Evolutionary conservation across 2,113 vertebrate species (phyloP).

Genomic region (Gallinago media): DNA sequence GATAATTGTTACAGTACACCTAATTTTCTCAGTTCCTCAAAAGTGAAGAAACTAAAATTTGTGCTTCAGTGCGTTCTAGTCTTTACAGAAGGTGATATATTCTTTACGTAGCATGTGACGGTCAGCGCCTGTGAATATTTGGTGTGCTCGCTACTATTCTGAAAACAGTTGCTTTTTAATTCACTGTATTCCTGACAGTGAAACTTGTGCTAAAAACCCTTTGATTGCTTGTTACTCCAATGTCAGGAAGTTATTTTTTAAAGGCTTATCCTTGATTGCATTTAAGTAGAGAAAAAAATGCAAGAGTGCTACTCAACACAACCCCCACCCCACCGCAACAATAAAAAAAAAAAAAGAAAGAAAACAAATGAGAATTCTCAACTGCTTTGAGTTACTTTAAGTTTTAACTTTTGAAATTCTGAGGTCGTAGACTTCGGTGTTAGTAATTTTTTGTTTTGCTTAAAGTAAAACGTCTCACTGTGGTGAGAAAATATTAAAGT

Average conservation of each 20-base stretch:
- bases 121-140: not conserved
- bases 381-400: not conserved
- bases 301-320: not conserved
- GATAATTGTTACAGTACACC: not conserved
- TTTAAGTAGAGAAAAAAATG: not conserved
- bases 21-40: not conserved
- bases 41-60: not conserved
- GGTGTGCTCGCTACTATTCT: not conserved
- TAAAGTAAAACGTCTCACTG: not conserved
- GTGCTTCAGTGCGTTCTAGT: not conserved
- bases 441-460: not conserved
- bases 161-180: conserved; percentile 1
- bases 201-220: not conserved
- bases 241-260: not conserved
- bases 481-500: not conserved
- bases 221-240: not conserved
- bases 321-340: fast-evolving
- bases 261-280: not conserved
- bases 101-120: not conserved
- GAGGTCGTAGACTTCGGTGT: not conserved
- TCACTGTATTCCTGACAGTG: not conserved
- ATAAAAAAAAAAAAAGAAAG: too few species aligned
- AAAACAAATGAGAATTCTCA: not conserved
- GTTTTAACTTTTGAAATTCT: not conserved
- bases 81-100: not conserved